Conservation (phyloP, 2,113 vertebrate genomes). For the Ciconia boyciana region DNA sequence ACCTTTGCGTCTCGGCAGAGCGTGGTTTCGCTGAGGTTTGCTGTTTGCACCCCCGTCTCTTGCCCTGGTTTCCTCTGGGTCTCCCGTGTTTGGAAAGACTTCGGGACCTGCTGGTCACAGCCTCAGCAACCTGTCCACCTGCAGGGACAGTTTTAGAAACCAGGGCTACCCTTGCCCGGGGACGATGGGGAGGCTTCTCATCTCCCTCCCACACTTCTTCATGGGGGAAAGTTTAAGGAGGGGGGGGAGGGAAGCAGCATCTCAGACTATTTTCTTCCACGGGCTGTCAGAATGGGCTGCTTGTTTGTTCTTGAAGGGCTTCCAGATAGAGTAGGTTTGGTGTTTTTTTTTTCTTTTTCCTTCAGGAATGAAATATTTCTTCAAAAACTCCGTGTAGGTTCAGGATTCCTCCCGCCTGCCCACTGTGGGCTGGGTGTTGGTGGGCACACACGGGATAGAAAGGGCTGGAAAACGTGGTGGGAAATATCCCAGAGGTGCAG, state of each 20-base stretch:
- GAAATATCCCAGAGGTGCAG: background rate
- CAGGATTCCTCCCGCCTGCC: background rate
- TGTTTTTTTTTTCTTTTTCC: background rate
- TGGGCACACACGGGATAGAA: background rate
- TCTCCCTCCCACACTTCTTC: background rate
- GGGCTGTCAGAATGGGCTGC: background rate
- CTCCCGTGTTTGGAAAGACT: background rate
- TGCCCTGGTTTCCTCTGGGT: background rate
- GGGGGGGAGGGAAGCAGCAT: background rate
- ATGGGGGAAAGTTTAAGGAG: background rate
- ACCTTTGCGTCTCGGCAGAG: background rate
- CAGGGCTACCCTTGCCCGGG: rapidly evolving
- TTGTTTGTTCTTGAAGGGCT: slow-evolving; percentile 12
- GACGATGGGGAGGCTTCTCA: background rate
- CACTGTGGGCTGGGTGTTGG: rapidly evolving
- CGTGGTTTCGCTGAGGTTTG: background rate
- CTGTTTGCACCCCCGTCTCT: background rate
- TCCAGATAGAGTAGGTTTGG: background rate
- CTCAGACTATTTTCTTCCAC: background rate
- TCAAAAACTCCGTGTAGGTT: background rate
- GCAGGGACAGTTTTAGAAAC: background rate
- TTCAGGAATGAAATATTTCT: background rate
- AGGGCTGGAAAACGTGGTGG: background rate
- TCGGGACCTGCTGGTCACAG: background rate
- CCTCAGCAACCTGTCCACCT: background rate